Percentiles rank a stretch among this genome's conserved stretches.
Evolutionary conservation across 1,140 invertebrate species (phyloP).

Genomic region (Bombus picipes): DNA sequence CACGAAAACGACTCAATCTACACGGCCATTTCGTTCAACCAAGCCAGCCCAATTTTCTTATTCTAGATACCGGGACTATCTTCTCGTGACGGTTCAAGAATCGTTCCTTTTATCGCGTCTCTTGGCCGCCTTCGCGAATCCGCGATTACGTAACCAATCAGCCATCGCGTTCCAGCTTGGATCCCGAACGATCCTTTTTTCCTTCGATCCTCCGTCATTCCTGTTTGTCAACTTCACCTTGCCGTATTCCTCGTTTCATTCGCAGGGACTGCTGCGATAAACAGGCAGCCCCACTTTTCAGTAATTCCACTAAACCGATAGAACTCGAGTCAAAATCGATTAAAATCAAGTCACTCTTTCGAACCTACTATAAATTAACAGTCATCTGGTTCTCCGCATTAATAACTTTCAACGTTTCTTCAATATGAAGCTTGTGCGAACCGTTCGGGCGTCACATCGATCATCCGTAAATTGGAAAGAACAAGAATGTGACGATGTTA

Average conservation of each 20-base stretch:
- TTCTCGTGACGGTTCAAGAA: conserved; percentile 75
- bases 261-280: not conserved
- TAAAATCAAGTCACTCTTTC: too few relatives aligned
- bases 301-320: too few relatives aligned
- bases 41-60: conserved; percentile 73
- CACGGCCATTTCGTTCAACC: conserved; percentile 58
- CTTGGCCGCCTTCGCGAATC: conserved; percentile 67
- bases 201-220: not conserved
- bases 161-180: conserved; percentile 2
- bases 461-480: too few relatives aligned
- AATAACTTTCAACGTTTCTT: too few relatives aligned
- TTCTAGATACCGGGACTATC: conserved; percentile 73
- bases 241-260: not conserved
- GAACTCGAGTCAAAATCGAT: too few relatives aligned
- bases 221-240: conserved; percentile 28
- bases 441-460: too few relatives aligned
- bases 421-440: too few relatives aligned
- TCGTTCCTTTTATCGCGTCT: conserved; percentile 74
- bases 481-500: too few relatives aligned
- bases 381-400: too few relatives aligned
- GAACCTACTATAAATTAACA: too few relatives aligned
- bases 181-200: conserved; percentile 22
- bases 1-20: not conserved
- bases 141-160: conserved; percentile 64
- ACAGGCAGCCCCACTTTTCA: not conserved